Percentiles rank a stretch among this genome's conserved stretches.
These are phyloP conservation scores for Apeira syringaria DNA, from an alignment of 2,888 invertebrate species.

Conservation along the genomic window DNA sequence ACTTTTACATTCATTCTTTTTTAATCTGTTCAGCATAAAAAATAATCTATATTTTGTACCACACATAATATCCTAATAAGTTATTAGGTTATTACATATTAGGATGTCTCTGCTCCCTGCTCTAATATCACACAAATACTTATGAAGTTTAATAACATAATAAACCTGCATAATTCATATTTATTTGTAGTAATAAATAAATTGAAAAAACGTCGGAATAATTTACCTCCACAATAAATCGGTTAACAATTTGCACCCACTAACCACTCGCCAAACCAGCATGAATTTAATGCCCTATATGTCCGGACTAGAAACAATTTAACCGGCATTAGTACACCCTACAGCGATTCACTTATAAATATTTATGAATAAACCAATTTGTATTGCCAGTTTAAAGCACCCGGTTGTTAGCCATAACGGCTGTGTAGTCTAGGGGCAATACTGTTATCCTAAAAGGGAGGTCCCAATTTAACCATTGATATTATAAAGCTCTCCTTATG, in stretches of 20 bases:
- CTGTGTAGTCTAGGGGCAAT: conserved; percentile 45
- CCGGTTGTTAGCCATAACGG: conserved; percentile 52
- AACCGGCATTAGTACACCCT: conserved; percentile 62
- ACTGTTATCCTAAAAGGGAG: conserved; percentile 53
- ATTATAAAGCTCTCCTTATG: conserved; percentile 48
- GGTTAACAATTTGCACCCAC: conserved; percentile 58
- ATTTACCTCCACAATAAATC: conserved; percentile 64
- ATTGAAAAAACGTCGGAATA: conserved; percentile 55
- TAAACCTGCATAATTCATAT: too few relatives aligned
- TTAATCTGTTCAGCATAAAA: too few relatives aligned
- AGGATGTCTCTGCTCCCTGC: too few relatives aligned
- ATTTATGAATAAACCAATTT: conserved; percentile 68
- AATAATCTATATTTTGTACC: too few relatives aligned
- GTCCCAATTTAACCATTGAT: conserved; percentile 52
- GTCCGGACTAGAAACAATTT: conserved; percentile 62
- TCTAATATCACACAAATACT: too few relatives aligned
- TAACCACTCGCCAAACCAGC: conserved; percentile 47
- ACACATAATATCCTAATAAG: too few relatives aligned
- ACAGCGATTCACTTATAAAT: conserved; percentile 63
- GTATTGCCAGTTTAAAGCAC: conserved; percentile 38
- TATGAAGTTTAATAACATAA: too few relatives aligned
- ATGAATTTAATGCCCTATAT: conserved; percentile 68
- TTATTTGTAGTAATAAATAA: too few relatives aligned
- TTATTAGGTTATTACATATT: too few relatives aligned
- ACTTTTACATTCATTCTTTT: too few relatives aligned